A percentile compares a stretch with the other conserved stretches of the same genome.
Conservation (phyloP, 1,140 invertebrate species). For the Chironomus striatipennis region DNA sequence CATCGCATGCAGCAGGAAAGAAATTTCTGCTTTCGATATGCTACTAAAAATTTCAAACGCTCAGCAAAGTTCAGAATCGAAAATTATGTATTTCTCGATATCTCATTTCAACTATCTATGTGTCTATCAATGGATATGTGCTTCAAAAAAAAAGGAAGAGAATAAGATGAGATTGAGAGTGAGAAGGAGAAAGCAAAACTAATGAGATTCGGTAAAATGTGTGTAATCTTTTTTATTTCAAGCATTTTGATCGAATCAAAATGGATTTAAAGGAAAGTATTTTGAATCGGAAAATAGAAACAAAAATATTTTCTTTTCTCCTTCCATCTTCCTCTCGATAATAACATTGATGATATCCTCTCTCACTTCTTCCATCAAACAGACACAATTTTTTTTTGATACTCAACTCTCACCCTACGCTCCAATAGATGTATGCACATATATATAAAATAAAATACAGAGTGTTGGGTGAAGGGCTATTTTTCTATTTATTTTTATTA, state of each 20-base stretch:
- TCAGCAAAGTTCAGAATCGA: not conserved
- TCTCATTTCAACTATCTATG: slow-evolving; percentile 1
- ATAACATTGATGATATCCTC: not conserved
- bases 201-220: slow-evolving; percentile 19
- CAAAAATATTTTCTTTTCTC: not conserved
- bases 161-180: not conserved
- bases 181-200: not conserved
- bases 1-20: not conserved
- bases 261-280: not conserved
- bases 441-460: not conserved
- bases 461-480: slow-evolving; percentile 4
- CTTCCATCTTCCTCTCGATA: not conserved
- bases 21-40: not conserved
- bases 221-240: slow-evolving; percentile 16
- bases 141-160: too few species aligned
- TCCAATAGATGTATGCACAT: not conserved
- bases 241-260: not conserved
- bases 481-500: slow-evolving; percentile 24
- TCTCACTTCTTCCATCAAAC: not conserved
- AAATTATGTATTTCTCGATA: slow-evolving; percentile 8
- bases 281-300: slow-evolving; percentile 8
- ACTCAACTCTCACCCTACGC: not conserved
- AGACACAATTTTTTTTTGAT: too few species aligned
- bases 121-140: not conserved
- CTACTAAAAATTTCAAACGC: not conserved